Percentiles rank a stretch among this genome's conserved stretches.
phyloP scores from a whole-genome alignment of 2,113 vertebrate species.

The Macaca nemestrina region DNA sequence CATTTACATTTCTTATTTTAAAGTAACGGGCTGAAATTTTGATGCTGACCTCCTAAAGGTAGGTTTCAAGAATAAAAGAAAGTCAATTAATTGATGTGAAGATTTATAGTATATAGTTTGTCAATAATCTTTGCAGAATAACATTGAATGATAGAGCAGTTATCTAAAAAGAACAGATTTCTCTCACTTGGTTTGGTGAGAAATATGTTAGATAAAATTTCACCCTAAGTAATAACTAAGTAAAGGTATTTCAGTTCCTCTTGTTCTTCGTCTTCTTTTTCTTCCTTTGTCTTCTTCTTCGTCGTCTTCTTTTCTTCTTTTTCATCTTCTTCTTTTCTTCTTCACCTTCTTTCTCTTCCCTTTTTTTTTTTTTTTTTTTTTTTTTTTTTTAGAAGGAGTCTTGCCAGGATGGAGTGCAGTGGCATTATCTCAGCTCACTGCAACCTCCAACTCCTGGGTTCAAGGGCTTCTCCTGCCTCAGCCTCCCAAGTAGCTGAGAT shows the following conservation, averaged over 20 bases:
- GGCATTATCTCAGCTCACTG: too few species aligned
- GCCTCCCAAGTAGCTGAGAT: too few species aligned
- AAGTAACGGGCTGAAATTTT: conserved; percentile 8
- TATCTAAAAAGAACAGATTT: neutral
- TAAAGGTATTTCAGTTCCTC: neutral
- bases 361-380: too few species aligned
- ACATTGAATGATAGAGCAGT: neutral
- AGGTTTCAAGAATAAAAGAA: neutral
- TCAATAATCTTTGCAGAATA: neutral
- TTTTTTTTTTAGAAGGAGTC: too few species aligned
- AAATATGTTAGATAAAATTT: neutral
- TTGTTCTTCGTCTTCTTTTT: too few species aligned
- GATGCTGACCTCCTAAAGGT: neutral
- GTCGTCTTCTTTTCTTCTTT: too few species aligned
- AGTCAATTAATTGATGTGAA: neutral
- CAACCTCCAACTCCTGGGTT: too few species aligned
- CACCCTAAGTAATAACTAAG: neutral
- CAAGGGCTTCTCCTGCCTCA: too few species aligned
- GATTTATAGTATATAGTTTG: neutral
- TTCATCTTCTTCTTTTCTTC: too few species aligned
- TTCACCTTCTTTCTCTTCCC: too few species aligned
- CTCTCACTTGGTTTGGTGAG: neutral
- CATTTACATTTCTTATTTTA: conserved; percentile 12
- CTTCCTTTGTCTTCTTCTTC: too few species aligned
- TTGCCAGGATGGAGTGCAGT: too few species aligned